Percentiles rank a stretch among this genome's conserved stretches.
Evolutionary conservation across 2,888 invertebrate species (phyloP).

Genomic region (Anticlea derivata): DNA sequence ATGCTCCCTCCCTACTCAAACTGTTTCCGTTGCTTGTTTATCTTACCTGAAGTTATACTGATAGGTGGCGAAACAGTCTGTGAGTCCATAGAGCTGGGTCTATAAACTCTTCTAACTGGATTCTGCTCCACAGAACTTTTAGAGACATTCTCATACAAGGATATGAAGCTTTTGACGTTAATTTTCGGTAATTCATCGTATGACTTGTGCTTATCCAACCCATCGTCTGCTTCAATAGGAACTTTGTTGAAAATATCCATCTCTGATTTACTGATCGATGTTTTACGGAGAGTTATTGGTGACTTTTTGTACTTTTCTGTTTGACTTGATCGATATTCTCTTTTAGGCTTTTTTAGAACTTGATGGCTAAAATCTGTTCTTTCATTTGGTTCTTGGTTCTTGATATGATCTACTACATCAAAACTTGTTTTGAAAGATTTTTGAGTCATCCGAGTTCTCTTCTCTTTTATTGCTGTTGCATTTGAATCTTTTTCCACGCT

Average conservation of each 20-base stretch:
- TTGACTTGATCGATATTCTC: conserved; percentile 40
- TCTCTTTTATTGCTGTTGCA: conserved; percentile 47
- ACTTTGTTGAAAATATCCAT: conserved; percentile 76
- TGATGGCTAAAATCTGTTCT: conserved; percentile 17
- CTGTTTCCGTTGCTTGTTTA: conserved; percentile 12
- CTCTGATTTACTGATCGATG: conserved; percentile 75
- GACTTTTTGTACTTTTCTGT: conserved; percentile 39
- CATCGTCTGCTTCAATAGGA: conserved; percentile 46
- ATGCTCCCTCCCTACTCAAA: too few relatives aligned
- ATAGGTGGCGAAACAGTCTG: conserved; percentile 47
- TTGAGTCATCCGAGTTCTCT: conserved; percentile 51
- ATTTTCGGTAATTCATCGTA: conserved; percentile 74
- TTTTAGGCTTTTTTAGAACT: conserved; percentile 40
- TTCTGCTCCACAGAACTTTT: conserved; percentile 52
- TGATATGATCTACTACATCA: conserved; percentile 47
- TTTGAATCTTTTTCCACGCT: conserved; percentile 28
- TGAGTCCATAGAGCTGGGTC: conserved; percentile 49
- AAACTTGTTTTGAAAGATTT: conserved; percentile 51
- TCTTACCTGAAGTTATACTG: conserved; percentile 65
- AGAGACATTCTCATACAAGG: conserved; percentile 70
- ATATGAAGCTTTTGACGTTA: conserved; percentile 72
- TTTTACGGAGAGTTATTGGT: conserved; percentile 50
- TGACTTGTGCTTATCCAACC: conserved; percentile 71
- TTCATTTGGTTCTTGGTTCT: conserved; percentile 28
- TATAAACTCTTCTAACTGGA: conserved; percentile 45